phyloP scores from a whole-genome alignment of 2,113 vertebrate genomes.

The Hypocryptadius cinnamomeus region DNA sequence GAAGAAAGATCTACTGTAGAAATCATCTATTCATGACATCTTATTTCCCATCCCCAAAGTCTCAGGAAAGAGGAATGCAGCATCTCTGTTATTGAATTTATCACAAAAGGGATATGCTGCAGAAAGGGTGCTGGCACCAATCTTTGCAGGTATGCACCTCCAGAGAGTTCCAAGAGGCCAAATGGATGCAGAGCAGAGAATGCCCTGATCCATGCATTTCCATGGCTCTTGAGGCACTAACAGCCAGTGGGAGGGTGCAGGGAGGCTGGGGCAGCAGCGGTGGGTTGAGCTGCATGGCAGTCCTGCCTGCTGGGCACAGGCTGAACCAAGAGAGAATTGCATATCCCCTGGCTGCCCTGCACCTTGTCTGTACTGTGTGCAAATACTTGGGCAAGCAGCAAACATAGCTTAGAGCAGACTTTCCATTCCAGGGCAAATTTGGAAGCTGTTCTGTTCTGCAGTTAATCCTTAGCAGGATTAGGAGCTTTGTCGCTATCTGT shows the following conservation, averaged over 20 bases:
- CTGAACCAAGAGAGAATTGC: neutral
- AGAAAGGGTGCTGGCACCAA: neutral
- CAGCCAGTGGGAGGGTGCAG: fast-evolving
- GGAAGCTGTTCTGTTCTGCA: neutral
- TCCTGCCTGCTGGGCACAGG: neutral
- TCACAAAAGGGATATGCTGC: neutral
- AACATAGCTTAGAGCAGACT: neutral
- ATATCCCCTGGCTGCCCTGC: neutral
- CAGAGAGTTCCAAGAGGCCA: neutral
- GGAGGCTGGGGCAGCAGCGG: fast-evolving
- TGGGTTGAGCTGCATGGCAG: neutral
- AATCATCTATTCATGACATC: neutral
- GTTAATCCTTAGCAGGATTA: neutral
- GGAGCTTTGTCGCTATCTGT: neutral
- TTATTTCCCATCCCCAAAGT: neutral
- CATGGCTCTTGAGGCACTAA: neutral
- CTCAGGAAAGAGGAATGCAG: neutral
- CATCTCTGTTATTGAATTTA: neutral
- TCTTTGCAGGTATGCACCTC: neutral
- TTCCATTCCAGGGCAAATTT: neutral
- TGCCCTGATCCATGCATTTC: neutral
- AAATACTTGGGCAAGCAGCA: neutral
- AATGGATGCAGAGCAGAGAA: neutral
- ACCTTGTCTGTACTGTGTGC: neutral
- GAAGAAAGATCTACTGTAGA: neutral